Percentiles rank a stretch among this genome's conserved stretches.
These are phyloP conservation scores for Rhodophaea formosa DNA, from an alignment of 2,888 invertebrate genomes.

Conservation along the genomic window DNA sequence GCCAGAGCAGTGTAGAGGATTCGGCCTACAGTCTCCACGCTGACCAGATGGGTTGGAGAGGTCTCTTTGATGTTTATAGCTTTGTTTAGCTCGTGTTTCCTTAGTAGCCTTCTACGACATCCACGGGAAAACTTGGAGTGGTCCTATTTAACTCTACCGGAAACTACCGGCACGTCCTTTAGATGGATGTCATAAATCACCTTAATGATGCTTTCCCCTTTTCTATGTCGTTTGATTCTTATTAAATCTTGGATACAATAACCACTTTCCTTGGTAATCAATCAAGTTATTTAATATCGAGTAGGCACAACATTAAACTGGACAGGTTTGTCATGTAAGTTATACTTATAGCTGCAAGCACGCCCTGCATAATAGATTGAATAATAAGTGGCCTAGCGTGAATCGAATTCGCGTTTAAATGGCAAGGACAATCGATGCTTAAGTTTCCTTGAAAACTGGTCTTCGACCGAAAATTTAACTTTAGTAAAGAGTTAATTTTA, in stretches of 20 bases:
- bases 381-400: neutral
- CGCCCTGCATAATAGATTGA: neutral
- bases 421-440: conserved; percentile 16
- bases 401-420: conserved; percentile 8
- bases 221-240: neutral
- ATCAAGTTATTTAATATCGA: neutral
- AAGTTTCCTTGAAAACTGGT: neutral
- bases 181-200: neutral
- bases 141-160: too few relatives aligned
- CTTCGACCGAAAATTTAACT: neutral
- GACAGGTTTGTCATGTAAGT: neutral
- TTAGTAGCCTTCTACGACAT: too few relatives aligned
- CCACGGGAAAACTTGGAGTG: too few relatives aligned
- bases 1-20: too few relatives aligned
- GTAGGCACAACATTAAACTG: neutral
- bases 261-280: neutral
- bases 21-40: too few relatives aligned
- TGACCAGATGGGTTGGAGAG: too few relatives aligned
- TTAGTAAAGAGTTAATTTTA: neutral
- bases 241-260: too few relatives aligned
- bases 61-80: too few relatives aligned
- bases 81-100: too few relatives aligned
- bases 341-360: neutral
- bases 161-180: too few relatives aligned
- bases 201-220: neutral